Conservation (phyloP, 2,113 vertebrate genomes). For the Percopsis transmontana region DNA sequence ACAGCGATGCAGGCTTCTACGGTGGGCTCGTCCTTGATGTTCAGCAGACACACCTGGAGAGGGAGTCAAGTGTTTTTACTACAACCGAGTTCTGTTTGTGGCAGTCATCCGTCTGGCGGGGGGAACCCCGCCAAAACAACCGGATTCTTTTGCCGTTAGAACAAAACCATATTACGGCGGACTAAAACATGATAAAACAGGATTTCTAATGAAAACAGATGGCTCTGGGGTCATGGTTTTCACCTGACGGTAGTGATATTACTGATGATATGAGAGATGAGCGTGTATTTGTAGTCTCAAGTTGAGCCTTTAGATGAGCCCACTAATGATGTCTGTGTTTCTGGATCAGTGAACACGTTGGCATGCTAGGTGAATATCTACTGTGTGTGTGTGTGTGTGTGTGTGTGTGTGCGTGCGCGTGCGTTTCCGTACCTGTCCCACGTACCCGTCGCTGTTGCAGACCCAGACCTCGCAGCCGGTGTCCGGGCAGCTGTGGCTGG, state of each 20-base stretch:
- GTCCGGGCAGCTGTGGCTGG: conserved; percentile 90
- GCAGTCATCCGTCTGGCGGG: no score
- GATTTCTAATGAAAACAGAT: no score
- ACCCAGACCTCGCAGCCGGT: conserved; percentile 95
- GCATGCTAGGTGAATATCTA: background rate
- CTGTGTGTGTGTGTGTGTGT: background rate
- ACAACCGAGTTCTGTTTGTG: no score
- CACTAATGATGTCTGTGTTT: background rate
- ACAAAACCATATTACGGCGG: no score
- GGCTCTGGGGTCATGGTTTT: no score
- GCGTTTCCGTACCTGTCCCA: conserved; percentile 88
- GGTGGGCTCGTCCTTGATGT: conserved; percentile 91
- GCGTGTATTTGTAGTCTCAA: background rate
- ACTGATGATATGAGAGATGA: background rate
- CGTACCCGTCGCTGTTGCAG: conserved; percentile 97
- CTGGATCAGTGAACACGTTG: background rate
- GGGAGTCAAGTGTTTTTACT: background rate
- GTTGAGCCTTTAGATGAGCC: background rate
- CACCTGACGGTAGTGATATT: no score
- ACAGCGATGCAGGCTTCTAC: conserved; percentile 98
- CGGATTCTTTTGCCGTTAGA: no score
- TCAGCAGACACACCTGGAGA: conserved; percentile 88
- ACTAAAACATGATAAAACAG: no score
- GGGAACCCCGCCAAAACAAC: no score
- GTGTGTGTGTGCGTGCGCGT: background rate